Evolutionary conservation across 2,797 vertebrate species (phyloP), one percentile per base, ranked within the genome.

Genomic region (Nyctibius grandis): DNA sequence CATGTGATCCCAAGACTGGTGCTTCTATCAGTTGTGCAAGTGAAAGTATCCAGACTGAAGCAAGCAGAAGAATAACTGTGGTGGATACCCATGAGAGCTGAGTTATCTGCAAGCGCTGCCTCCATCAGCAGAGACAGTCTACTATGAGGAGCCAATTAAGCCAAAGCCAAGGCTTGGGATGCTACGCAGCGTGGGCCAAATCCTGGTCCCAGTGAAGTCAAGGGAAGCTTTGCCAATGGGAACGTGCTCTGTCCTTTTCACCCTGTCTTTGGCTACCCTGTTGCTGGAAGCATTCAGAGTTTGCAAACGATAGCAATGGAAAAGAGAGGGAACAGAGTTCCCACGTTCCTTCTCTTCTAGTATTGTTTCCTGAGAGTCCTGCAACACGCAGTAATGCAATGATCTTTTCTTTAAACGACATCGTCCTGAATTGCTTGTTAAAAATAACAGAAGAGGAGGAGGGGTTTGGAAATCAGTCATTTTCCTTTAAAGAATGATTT

Each of bases 401-500:
- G 79, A 95, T 89, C 92, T 81, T 91, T 93, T 87, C 85, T 89
- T 78, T 74, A 80, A 88, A 87, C 0, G 34, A 61, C 85, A 82
- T 73, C 12, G 34, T 47, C 38, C 82, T 87, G 73, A 91, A 70
- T 28, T 73, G 81, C 75, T 75, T 87, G 67, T 95, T 95, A 94
- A 94, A 96, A 97, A 95, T 94, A 96, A 94, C 83, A 87, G 88
- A 88, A 74, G 60, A 79, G 80, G 38, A 89, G 89, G 91, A 94
- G 77, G 89, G 78, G 38, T 50, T 95, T 92, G 82, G 79, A 91
- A 94, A 91, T 94, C 92, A 94, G 79, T 81, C 54, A 78, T 75
- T 77, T 86, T 81, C 77, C 72, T 83, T 94, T 95, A 93, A 94
- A 94, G 80, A 97, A 94, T 75, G 72, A 65, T 82, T 90, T 89